Conservation (phyloP, 1,140 invertebrate species). For the Halictus rubicundus region DNA sequence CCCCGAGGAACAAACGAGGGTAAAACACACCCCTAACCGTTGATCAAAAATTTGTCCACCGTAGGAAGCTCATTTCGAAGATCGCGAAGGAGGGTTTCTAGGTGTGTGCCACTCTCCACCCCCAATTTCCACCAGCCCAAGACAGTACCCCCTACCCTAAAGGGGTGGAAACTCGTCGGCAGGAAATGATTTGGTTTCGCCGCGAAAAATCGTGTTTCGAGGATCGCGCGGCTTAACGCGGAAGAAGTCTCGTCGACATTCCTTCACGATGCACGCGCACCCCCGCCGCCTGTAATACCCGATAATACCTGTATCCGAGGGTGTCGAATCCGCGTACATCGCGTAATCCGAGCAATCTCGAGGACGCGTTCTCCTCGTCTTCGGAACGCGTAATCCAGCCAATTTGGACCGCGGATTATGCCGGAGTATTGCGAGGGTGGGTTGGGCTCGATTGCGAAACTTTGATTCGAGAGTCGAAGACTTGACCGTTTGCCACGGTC, state of each 20-base stretch:
- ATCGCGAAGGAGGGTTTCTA: no score
- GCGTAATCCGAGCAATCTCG: conserved; percentile 73
- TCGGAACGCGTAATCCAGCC: conserved; percentile 68
- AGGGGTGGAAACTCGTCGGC: no score
- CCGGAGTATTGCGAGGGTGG: not conserved
- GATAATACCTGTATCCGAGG: conserved; percentile 67
- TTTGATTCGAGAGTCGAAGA: conserved; percentile 29
- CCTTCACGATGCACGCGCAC: conserved; percentile 42
- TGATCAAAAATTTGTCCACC: no score
- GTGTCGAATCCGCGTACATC: conserved; percentile 42
- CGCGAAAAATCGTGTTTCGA: no score
- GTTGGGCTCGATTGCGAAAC: conserved; percentile 31
- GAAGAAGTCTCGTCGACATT: conserved; percentile 5
- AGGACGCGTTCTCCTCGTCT: conserved; percentile 68
- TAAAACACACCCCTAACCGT: no score
- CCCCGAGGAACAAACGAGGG: no score
- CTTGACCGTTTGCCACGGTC: no score
- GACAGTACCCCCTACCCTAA: no score
- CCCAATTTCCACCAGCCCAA: no score
- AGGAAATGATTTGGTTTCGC: no score
- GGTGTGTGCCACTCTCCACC: no score
- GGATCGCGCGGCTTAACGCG: not conserved
- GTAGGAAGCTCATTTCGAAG: no score
- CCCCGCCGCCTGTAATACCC: conserved; percentile 54
- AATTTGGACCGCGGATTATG: conserved; percentile 72